Evolutionary conservation across 2,797 vertebrate species (phyloP).

Genomic region (Mormyrops boulengeri): DNA sequence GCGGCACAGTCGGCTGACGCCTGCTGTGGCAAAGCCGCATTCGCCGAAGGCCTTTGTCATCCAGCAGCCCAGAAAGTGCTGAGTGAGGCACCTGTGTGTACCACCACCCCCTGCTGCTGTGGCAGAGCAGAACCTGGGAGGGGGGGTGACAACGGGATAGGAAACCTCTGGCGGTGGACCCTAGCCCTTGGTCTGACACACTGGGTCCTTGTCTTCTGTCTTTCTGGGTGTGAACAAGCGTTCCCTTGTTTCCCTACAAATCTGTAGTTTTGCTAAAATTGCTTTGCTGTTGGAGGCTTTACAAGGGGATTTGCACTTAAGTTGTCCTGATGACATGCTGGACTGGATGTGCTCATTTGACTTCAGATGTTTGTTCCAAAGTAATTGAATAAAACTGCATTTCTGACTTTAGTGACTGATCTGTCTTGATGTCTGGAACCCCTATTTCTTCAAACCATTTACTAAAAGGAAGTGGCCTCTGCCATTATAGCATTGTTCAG

Average conservation of each 20-base stretch:
- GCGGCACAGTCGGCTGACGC: constrained; percentile 73
- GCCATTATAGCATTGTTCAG: too few species aligned
- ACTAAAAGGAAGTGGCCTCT: background rate
- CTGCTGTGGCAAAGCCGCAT: constrained; percentile 73
- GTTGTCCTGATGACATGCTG: background rate
- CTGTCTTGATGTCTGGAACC: background rate
- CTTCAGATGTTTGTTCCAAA: background rate
- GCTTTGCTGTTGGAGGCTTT: background rate
- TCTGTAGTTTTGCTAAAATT: background rate
- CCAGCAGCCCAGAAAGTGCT: constrained; percentile 88
- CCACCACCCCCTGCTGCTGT: too few species aligned
- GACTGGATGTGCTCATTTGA: background rate
- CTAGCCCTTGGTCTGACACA: background rate
- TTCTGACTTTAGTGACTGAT: background rate
- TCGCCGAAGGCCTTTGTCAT: constrained; percentile 68
- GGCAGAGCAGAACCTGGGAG: background rate
- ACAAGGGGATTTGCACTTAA: background rate
- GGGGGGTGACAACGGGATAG: background rate
- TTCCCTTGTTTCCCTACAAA: background rate
- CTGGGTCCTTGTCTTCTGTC: background rate
- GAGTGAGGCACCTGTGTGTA: too few species aligned
- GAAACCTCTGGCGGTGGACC: background rate
- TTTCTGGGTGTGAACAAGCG: background rate
- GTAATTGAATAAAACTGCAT: background rate
- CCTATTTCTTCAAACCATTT: too few species aligned